These are phyloP conservation scores for Corythaixoides concolor DNA, from an alignment of 2,113 vertebrate species.

Conservation along the genomic window DNA sequence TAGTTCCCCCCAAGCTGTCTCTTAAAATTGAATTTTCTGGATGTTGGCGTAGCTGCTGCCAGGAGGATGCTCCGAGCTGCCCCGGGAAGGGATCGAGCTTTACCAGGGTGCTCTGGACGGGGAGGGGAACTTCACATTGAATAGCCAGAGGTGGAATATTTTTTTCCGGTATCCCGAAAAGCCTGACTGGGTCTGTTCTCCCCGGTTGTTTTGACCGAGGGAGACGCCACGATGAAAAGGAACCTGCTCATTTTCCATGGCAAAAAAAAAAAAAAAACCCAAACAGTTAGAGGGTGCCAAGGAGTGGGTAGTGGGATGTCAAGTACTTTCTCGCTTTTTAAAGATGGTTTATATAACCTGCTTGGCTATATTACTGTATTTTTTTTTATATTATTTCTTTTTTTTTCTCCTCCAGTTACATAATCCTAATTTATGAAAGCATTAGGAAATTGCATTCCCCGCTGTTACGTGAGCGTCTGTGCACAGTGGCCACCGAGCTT, in stretches of 20 bases:
- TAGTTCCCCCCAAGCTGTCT: not conserved
- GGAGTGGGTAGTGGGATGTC: conserved; percentile 44
- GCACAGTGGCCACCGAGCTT: not conserved
- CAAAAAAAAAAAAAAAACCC: not conserved
- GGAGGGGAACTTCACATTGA: not conserved
- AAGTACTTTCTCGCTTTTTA: conserved; percentile 39
- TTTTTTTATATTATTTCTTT: not conserved
- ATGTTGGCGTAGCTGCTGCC: not conserved
- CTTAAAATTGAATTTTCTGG: not conserved
- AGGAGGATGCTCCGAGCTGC: not conserved
- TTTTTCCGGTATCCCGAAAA: not conserved
- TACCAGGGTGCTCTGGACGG: accelerated
- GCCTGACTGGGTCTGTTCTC: not conserved
- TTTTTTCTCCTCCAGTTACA: not conserved
- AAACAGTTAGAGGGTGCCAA: not conserved
- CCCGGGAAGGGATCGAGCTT: not conserved
- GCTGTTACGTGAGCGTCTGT: not conserved
- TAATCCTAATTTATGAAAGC: conserved; percentile 5
- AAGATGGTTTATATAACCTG: conserved; percentile 45
- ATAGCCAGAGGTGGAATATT: not conserved
- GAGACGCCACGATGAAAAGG: not conserved
- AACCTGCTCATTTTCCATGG: not conserved
- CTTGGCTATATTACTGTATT: not conserved
- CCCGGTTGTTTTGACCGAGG: not conserved
- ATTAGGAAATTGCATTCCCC: not conserved